Evolutionary conservation across 2,797 vertebrate genomes (phyloP), one percentile per base, ranked within the genome.

Genomic region (Acanthurus leucopareius): DNA sequence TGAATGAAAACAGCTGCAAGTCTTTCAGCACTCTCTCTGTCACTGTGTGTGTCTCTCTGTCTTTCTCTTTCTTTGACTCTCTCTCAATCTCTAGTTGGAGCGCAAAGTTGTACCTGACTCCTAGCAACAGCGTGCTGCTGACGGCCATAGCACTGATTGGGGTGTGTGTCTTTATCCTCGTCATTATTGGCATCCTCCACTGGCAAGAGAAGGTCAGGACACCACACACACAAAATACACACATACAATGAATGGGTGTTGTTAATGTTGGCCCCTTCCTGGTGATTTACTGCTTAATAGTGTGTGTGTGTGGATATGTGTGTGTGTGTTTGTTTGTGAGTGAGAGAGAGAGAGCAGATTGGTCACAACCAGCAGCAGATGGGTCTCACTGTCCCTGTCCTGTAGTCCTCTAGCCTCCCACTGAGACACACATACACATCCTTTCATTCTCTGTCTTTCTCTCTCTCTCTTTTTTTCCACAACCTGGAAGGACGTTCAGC

Each of bases 121-220:
- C 98, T 4, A 99, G 98, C 95, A 98, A 97, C 92, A 99, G 97
- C 7, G 97, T 99, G 51, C 80, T 99, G 58, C 96, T 99, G 85
- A 99, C 98, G 2, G 98, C 98, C 63, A 96, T 99, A 48, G 97
- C 97, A 0, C 95, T 99, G 86, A 97, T 98, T 69, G 97, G 98
- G 10, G 98, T 99, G 76, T 99, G 98, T 0, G 93, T 98, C 84
- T 98, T 99, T 91, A 99, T 99, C 93, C 94, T 99, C 73, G 96
- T 97, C 83, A 97, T 99, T 90, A 99, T 99, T 71, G 97, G 97
- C 81, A 95, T 98, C 90, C 95, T 99, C 86, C 98, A 99, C 92
- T 99, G 98, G 98, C 95, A 98, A 85, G 98, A 99, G 94, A 99
- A 99, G 97, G 98, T 99, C 91, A 91, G 93, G 38, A 85, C 74